Percentiles rank a stretch among this genome's conserved stretches.
Conservation (phyloP, 2,797 vertebrate species). For the Vipera ursinii region DNA sequence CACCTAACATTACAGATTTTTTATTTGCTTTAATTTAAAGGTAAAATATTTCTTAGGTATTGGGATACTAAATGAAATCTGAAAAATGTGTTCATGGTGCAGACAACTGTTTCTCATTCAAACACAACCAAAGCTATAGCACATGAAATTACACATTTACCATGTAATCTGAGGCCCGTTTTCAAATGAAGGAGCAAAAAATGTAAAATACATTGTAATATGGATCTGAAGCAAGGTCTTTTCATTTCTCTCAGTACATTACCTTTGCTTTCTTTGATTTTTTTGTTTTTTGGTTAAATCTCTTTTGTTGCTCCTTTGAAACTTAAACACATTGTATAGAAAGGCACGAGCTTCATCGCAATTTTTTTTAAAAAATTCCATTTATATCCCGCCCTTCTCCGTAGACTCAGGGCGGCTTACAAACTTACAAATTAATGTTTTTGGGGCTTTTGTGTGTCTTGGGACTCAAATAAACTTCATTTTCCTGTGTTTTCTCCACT, state of each 20-base stretch:
- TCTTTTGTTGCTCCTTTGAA: too few relatives aligned
- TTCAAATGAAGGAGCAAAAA: neutral
- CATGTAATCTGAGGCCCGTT: neutral
- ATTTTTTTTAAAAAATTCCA: too few relatives aligned
- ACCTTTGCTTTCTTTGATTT: neutral
- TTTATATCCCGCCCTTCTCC: too few relatives aligned
- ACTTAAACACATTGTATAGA: neutral
- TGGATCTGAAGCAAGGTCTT: neutral
- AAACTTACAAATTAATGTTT: neutral
- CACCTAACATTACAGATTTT: neutral
- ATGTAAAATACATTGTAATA: neutral
- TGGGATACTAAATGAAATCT: neutral
- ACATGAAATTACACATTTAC: neutral
- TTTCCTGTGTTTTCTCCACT: neutral
- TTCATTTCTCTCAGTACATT: neutral
- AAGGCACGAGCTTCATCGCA: neutral
- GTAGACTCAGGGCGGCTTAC: too few relatives aligned
- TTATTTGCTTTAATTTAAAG: neutral
- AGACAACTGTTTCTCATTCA: neutral
- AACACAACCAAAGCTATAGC: neutral
- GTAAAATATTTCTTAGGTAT: neutral
- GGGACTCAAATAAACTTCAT: neutral
- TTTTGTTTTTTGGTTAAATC: neutral
- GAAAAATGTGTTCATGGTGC: neutral
- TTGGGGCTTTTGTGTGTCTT: neutral